Evolutionary conservation across 92 coral and sea anemone species (phyloP).

Genomic region (Bergia puertoricense): DNA sequence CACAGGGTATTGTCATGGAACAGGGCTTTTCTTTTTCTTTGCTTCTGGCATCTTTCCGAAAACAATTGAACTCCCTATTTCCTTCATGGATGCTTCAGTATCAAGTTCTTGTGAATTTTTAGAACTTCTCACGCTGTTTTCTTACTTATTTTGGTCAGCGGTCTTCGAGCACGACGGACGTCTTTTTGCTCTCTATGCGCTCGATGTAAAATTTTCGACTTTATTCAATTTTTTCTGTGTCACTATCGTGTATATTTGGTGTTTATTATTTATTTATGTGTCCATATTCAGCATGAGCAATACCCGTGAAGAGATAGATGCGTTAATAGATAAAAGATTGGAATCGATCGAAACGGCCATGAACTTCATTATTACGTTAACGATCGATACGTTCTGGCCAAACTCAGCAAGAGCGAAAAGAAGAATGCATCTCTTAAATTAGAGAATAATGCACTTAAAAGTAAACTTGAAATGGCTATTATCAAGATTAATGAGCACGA

Average conservation of each 20-base stretch:
- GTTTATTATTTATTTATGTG: background rate
- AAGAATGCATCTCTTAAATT: slow-evolving; percentile 36
- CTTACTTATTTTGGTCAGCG: too few relatives aligned
- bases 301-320: slow-evolving; percentile 5
- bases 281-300: background rate
- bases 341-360: slow-evolving; percentile 15
- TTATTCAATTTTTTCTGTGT: background rate
- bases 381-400: slow-evolving; percentile 4
- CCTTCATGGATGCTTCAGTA: too few relatives aligned
- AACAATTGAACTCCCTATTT: too few relatives aligned
- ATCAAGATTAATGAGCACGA: slow-evolving; percentile 36
- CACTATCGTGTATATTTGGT: background rate
- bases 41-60: too few relatives aligned
- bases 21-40: too few relatives aligned
- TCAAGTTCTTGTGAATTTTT: too few relatives aligned
- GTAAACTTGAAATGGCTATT: slow-evolving; percentile 3
- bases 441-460: slow-evolving; percentile 40
- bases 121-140: too few relatives aligned
- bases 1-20: too few relatives aligned
- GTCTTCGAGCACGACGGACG: too few relatives aligned
- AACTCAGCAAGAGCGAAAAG: slow-evolving; percentile 13
- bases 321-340: background rate
- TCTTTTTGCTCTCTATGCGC: too few relatives aligned
- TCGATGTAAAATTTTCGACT: too few relatives aligned
- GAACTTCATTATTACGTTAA: slow-evolving; percentile 22